Conservation (phyloP, 2,888 invertebrate genomes). For the Drosophila kambysellisi region DNA sequence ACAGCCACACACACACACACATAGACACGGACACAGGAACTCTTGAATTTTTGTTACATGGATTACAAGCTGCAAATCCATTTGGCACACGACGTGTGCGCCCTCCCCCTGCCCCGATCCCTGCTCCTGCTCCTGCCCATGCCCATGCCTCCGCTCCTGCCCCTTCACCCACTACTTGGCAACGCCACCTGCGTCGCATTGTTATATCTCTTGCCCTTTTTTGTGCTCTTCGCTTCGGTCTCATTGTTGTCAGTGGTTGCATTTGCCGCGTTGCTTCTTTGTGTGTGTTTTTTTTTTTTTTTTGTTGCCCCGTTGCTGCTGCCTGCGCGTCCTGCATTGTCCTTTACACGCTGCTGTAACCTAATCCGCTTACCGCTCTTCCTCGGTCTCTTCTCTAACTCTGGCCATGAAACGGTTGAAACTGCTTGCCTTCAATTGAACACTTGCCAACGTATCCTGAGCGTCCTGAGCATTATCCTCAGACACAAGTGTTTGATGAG, state of each 20-base stretch:
- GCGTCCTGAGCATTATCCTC: constrained; percentile 8
- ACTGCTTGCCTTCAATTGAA: constrained; percentile 14
- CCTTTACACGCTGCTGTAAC: constrained; percentile 71
- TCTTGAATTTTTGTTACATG: constrained; percentile 52
- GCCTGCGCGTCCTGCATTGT: constrained; percentile 56
- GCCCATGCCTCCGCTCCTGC: background rate
- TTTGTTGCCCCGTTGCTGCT: background rate
- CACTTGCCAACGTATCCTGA: constrained; percentile 40
- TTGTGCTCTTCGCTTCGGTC: constrained; percentile 14
- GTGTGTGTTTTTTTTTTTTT: constrained; percentile 2
- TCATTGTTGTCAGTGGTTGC: constrained; percentile 58
- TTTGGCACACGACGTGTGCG: constrained; percentile 71
- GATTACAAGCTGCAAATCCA: constrained; percentile 76
- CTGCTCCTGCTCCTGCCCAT: background rate
- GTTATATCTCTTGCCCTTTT: constrained; percentile 32
- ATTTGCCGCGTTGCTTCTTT: constrained; percentile 52
- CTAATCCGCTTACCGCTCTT: constrained; percentile 64
- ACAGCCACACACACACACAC: constrained; percentile 19
- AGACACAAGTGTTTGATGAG: constrained; percentile 48
- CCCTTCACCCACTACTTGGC: background rate
- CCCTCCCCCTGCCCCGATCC: background rate
- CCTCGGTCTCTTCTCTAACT: background rate
- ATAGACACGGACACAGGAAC: constrained; percentile 23
- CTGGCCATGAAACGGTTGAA: background rate
- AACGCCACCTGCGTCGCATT: constrained; percentile 34